Base-by-base conservation (phyloP, 2,888 invertebrate species). In the Charanyca ferruginea region DNA sequence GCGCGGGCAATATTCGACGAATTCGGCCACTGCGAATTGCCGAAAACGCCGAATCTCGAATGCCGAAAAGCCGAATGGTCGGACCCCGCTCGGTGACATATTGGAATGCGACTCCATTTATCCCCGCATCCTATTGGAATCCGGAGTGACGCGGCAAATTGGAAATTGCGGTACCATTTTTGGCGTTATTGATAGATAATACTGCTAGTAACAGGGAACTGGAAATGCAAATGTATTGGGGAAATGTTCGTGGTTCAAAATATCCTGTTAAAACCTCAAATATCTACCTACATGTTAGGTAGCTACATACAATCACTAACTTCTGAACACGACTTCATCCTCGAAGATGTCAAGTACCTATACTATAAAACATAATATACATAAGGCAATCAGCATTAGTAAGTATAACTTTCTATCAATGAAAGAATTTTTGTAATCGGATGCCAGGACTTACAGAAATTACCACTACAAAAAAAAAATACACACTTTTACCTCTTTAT, bases 91-190 rank as follows among this genome's bases (percentile, higher is more conserved):
- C 90, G 87, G 94, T 95, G 95, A 94, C 95, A 95, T 95, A 95
- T 95, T 93, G 95, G 95, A 94, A 95, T 95, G 94, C 91, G 95
- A 93, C 94, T 94, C 95, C 95, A 95, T 95, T 95, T 95, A 95
- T 95, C 91, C 92, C 88, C 92, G 91, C 90, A 94, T 95, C 95
- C 95, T 94, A 94, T 95, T 94, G 95, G 95, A 95, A 94, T 95
- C 95, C 95, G 94, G 95, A 93, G 94, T 95, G 94, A 94, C 92
- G 91, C 92, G 94, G 91, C 93, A 94, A 95, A 95, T 95, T 95
- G 94, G 93, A 95, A 93, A 95, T 94, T 92, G 93, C 92, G 93
- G 93, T 90, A 90, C 91, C 92, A 94, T 94, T 95, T 95, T 95
- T 93, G 93, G 89, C 84, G 90, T 90, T 93, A 93, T 93, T 92